phyloP scores from a whole-genome alignment of 2,888 invertebrate genomes.

The Drosophila basisetae region DNA sequence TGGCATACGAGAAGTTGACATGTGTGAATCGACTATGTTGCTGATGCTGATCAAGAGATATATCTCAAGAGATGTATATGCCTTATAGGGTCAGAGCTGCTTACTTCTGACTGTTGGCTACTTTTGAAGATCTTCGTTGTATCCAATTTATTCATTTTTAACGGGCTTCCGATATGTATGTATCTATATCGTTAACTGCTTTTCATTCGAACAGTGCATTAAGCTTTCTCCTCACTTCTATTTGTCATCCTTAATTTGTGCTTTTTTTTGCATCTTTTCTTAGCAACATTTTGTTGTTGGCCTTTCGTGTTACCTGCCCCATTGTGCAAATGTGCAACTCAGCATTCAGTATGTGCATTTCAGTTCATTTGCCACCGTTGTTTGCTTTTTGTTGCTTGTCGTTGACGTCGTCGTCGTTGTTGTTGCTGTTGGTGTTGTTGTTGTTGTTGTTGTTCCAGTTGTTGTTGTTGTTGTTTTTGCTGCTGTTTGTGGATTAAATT shows the following conservation, averaged over 20 bases:
- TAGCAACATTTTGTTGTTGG: not conserved
- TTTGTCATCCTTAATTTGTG: constrained; percentile 1
- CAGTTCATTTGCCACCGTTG: constrained; percentile 49
- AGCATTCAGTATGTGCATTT: constrained; percentile 15
- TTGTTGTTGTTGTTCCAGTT: constrained; percentile 13
- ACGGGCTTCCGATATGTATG: not conserved
- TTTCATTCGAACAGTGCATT: not conserved
- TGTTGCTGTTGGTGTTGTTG: constrained; percentile 12
- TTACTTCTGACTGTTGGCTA: not conserved
- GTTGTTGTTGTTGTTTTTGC: constrained; percentile 29
- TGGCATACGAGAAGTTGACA: not conserved
- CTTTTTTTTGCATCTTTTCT: not conserved
- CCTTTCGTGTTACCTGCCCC: constrained; percentile 4
- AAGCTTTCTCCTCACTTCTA: not conserved
- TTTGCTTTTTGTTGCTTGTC: constrained; percentile 12
- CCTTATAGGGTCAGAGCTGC: not conserved
- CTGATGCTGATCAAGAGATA: not conserved
- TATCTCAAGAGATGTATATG: not conserved
- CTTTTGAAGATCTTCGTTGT: not conserved
- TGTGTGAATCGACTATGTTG: not conserved
- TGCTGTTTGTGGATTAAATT: constrained; percentile 67
- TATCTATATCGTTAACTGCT: not conserved
- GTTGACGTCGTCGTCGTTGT: constrained; percentile 2
- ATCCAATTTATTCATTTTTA: not conserved
- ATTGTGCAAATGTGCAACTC: constrained; percentile 22